A percentile compares a stretch with the other conserved stretches of the same genome.
Evolutionary conservation across 2,888 invertebrate species (phyloP).

Genomic region (Hymenopus coronatus): DNA sequence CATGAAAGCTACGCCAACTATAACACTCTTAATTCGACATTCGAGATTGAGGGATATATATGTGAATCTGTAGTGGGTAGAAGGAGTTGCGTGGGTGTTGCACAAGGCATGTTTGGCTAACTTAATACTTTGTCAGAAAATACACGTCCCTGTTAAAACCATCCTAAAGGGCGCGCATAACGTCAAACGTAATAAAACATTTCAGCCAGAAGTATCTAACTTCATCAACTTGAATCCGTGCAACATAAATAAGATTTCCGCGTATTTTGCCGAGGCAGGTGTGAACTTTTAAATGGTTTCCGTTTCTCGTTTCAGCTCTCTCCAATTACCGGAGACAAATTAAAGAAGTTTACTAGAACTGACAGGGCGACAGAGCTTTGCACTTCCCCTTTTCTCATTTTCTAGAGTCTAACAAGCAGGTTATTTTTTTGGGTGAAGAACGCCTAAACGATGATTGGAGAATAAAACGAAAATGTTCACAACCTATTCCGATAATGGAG

Average conservation of each 20-base stretch:
- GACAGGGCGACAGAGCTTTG: neutral
- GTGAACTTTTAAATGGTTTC: neutral
- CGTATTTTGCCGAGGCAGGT: neutral
- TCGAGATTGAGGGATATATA: no score
- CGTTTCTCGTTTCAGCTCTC: neutral
- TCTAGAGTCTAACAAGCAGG: neutral
- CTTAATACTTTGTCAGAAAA: neutral
- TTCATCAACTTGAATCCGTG: neutral
- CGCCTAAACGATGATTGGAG: neutral
- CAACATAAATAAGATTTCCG: neutral
- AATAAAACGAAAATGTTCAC: neutral
- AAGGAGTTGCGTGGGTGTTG: no score
- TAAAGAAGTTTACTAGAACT: neutral
- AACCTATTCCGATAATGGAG: neutral
- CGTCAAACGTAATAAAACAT: neutral
- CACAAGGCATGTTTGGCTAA: neutral
- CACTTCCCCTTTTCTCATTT: neutral
- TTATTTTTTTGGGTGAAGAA: neutral
- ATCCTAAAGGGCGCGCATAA: neutral
- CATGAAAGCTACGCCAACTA: no score
- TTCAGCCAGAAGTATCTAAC: neutral
- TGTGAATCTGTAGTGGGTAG: no score
- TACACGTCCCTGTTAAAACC: neutral
- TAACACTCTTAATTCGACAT: no score
- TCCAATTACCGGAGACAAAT: neutral